Evolutionary conservation across 2,888 invertebrate genomes (phyloP), one percentile per base, ranked within the genome.

Genomic region (Erebia epiphron): DNA sequence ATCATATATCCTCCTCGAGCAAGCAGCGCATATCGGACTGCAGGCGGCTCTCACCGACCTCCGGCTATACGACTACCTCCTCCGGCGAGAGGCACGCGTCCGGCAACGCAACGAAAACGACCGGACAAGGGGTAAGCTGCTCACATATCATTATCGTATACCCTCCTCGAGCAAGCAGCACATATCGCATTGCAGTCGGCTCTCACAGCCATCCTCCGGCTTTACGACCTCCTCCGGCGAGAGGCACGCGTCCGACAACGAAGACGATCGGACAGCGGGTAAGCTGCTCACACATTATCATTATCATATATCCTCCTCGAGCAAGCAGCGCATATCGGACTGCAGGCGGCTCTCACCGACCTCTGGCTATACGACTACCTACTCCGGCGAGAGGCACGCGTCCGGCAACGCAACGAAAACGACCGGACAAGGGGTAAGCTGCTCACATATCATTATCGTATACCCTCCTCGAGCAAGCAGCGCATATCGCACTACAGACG

Each of bases 261-360:
- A 94, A 83, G 93, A 93, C 73, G 93, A 93, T 41, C 88, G 93
- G 78, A 86, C 90, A 75, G 83, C 80, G 75, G 85, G 86, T 82
- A 21, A 69, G 77, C 26, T 26, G 26, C 26, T 26, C 4, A 26
- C 26, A 26, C n/a, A n/a, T n/a, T 26, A 26, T 26, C 26, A 26
- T 26, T 26, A 26, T 26, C 4, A 3, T 26, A 26, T 26, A 26
- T 0, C 26, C 26, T 26, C 26, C 26, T 80, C 94, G 72, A 98
- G 98, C 92, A 96, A 97, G 89, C 97, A 95, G 86, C 96, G 98
- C 84, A 97, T 98, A 87, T 98, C 98, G 49, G 91, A 85, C 91
- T 97, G 96, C 86, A 95, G 94, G 79, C 96, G 96, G 81, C 94
- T 84, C 64, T 90, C 90, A 75, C 91, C 93, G 76, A 91, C 93